These are phyloP conservation scores for Brachyptera risi DNA, from an alignment of 2,888 invertebrate species.

Conservation along the genomic window DNA sequence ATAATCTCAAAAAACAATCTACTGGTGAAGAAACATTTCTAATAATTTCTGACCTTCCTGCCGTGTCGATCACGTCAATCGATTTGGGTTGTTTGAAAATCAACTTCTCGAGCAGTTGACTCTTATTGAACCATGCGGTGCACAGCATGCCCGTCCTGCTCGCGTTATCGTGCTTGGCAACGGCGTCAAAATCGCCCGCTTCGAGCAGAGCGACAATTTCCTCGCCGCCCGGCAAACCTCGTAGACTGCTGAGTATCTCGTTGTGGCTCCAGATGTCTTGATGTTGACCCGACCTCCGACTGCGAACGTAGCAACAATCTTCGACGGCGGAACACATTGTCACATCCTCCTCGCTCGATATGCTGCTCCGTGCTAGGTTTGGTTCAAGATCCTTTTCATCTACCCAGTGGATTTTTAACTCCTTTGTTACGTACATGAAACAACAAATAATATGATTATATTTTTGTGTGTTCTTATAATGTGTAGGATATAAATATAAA, in stretches of 20 bases:
- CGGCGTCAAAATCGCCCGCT: constrained; percentile 20
- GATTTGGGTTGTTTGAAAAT: no score
- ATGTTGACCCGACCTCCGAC: no score
- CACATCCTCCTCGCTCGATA: background rate
- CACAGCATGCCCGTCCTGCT: constrained; percentile 55
- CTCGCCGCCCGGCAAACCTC: constrained; percentile 29
- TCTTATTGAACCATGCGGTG: constrained; percentile 59
- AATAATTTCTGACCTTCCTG: constrained; percentile 60
- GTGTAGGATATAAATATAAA: no score
- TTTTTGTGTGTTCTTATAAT: no score
- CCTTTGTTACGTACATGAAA: no score
- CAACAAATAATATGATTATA: no score
- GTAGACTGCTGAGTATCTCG: constrained; percentile 26
- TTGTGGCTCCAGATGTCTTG: constrained; percentile 27
- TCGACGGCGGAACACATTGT: background rate
- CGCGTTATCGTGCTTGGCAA: constrained; percentile 40
- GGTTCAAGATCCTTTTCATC: constrained; percentile 10
- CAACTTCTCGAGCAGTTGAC: constrained; percentile 52
- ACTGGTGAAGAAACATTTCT: no score
- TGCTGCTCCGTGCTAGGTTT: background rate
- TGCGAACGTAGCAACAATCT: background rate
- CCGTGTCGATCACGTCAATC: constrained; percentile 60
- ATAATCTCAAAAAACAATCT: no score
- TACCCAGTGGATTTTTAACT: constrained; percentile 4
- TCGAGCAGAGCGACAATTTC: constrained; percentile 23